Conservation (phyloP, 2,113 vertebrate species). For the Rhinolophus ferrumequinum region DNA sequence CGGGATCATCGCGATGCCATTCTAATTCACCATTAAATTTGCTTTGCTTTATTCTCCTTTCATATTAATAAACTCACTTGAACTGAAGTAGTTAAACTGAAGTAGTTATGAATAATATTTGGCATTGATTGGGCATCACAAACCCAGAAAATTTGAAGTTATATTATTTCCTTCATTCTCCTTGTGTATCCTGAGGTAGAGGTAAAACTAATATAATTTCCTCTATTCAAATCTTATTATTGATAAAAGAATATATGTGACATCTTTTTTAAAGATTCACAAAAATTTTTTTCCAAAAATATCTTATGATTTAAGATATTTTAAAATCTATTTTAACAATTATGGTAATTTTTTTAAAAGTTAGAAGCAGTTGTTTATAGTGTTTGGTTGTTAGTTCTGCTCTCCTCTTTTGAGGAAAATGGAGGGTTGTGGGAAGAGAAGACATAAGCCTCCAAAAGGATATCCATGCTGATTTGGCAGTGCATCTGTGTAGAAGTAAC, state of each 20-base stretch:
- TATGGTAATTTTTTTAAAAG: background rate
- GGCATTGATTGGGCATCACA: background rate
- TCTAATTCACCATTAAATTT: background rate
- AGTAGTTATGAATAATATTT: background rate
- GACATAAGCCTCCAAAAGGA: background rate
- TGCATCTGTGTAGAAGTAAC: rapidly evolving
- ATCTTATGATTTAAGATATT: background rate
- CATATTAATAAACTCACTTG: background rate
- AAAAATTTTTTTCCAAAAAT: background rate
- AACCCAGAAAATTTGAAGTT: background rate
- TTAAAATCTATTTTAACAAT: background rate
- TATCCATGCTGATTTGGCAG: background rate
- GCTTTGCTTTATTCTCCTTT: background rate
- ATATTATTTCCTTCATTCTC: background rate
- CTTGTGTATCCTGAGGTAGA: background rate
- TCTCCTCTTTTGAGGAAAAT: constrained; percentile 13
- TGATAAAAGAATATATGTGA: background rate
- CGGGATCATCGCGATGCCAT: no score
- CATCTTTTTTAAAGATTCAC: background rate
- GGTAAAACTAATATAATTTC: background rate
- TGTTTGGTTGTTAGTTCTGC: background rate
- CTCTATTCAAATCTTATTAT: background rate
- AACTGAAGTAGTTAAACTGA: background rate
- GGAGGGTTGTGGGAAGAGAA: background rate
- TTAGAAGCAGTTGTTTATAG: background rate